phyloP scores from a whole-genome alignment of 2,797 vertebrate species.

The Tenualosa ilisha region DNA sequence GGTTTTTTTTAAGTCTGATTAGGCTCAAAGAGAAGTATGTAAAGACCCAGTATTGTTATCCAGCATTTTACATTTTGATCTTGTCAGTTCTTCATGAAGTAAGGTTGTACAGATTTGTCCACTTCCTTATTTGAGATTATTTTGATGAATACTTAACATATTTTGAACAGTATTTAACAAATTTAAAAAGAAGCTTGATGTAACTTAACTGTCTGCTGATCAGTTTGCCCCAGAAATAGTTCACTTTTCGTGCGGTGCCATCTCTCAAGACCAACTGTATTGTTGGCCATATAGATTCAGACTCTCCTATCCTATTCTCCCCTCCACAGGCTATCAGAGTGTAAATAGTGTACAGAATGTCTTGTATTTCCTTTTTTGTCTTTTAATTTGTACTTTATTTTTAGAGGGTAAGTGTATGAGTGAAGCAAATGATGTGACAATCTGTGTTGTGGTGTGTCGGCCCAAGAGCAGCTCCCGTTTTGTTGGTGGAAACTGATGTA shows the following conservation, averaged over 20 bases:
- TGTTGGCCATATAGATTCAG: neutral
- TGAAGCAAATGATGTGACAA: neutral
- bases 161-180: neutral
- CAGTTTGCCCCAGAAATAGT: neutral
- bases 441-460: neutral
- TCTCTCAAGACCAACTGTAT: neutral
- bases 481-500: neutral
- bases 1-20: neutral
- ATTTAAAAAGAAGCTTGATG: neutral
- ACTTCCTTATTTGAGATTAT: neutral
- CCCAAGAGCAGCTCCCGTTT: neutral
- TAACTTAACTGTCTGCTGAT: neutral
- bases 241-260: neutral
- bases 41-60: constrained; percentile 17
- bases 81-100: neutral
- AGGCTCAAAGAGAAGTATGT: neutral
- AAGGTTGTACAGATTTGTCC: neutral
- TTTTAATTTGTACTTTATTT: constrained; percentile 28
- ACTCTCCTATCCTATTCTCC: constrained; percentile 7
- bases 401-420: constrained; percentile 51
- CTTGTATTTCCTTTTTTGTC: neutral
- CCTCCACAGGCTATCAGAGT: constrained; percentile 31
- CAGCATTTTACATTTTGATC: neutral
- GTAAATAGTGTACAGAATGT: constrained; percentile 45
- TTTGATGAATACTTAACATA: neutral